Percentiles rank a stretch among this genome's conserved stretches.
phyloP scores from a whole-genome alignment of 2,888 invertebrate species.

The Arge pagana region DNA sequence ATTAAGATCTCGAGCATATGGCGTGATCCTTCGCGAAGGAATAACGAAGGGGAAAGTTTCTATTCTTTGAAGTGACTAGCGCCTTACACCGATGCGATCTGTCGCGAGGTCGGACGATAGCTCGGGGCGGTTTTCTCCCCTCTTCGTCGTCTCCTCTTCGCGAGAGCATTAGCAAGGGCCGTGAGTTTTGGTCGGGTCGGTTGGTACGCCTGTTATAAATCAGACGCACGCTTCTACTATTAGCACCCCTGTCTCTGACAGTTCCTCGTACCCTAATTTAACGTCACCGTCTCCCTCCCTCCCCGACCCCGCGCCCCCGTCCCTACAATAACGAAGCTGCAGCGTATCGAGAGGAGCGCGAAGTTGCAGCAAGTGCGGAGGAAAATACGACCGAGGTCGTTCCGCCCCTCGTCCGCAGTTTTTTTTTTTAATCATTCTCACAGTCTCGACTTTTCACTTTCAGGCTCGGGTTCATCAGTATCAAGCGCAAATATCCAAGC shows the following conservation, averaged over 20 bases:
- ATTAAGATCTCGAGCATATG: not conserved
- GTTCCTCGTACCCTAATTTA: slow-evolving; percentile 48
- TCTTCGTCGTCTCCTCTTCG: not conserved
- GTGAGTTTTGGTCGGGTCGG: slow-evolving; percentile 26
- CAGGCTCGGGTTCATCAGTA: slow-evolving; percentile 76
- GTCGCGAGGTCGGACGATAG: slow-evolving; percentile 1
- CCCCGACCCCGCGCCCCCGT: not conserved
- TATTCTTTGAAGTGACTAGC: slow-evolving; percentile 18
- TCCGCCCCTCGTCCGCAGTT: not conserved
- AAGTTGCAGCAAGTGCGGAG: slow-evolving; percentile 14
- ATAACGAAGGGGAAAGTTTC: not conserved
- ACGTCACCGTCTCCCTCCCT: slow-evolving; percentile 46
- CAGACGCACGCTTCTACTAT: slow-evolving; percentile 53
- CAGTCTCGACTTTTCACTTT: slow-evolving; percentile 40
- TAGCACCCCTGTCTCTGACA: slow-evolving; percentile 50
- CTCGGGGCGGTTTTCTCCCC: slow-evolving; percentile 10
- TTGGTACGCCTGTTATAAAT: slow-evolving; percentile 47
- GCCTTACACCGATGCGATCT: slow-evolving; percentile 17
- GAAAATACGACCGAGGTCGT: not conserved
- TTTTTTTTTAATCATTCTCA: too few relatives aligned
- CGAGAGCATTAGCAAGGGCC: slow-evolving; percentile 29
- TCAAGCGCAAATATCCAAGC: slow-evolving; percentile 68
- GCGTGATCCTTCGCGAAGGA: not conserved
- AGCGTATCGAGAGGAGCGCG: not conserved
- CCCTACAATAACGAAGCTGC: slow-evolving; percentile 11